phyloP scores from a whole-genome alignment of 92 coral and sea anemone genomes.

The Bergia puertoricense region DNA sequence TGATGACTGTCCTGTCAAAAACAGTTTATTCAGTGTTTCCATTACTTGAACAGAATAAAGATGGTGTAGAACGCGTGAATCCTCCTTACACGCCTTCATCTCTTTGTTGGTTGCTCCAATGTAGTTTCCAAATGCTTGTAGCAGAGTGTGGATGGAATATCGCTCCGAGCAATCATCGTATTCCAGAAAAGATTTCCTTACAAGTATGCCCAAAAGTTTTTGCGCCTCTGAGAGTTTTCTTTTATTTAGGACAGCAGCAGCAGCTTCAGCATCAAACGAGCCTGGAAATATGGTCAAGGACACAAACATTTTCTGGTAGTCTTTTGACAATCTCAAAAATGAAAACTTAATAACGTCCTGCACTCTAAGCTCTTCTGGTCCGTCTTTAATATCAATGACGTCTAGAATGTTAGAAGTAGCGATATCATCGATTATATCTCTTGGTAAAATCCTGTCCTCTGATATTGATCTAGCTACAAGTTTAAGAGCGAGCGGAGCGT shows the following conservation, averaged over 20 bases:
- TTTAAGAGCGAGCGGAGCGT: neutral
- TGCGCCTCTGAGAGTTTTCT: neutral
- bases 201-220: neutral
- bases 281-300: neutral
- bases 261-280: neutral
- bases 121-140: neutral
- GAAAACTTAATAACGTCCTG: too few species aligned
- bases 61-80: neutral
- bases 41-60: neutral
- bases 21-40: neutral
- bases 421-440: neutral
- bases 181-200: neutral
- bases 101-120: neutral
- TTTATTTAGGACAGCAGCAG: neutral
- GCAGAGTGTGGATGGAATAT: slow-evolving; percentile 1
- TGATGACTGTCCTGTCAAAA: neutral
- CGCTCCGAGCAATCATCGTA: neutral
- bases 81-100: neutral
- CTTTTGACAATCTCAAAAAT: neutral
- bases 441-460: neutral
- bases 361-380: neutral
- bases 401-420: neutral
- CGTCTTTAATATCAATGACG: neutral
- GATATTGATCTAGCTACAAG: neutral
- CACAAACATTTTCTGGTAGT: neutral